Conservation (phyloP, 2,113 vertebrate species). For the Patagioenas fasciata region DNA sequence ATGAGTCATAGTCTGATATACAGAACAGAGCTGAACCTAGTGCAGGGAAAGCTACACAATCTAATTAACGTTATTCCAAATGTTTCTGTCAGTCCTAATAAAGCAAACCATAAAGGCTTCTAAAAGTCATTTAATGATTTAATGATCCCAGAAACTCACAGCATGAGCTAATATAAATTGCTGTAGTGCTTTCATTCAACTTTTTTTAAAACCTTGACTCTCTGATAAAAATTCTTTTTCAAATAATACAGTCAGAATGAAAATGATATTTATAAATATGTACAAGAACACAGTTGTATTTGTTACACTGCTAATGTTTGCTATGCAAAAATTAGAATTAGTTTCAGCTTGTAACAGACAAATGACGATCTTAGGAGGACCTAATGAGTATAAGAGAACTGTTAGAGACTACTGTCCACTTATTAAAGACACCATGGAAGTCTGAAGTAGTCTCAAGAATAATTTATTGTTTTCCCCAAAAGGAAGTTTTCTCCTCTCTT, state of each 20-base stretch:
- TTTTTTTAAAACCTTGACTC: background rate
- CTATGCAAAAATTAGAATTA: background rate
- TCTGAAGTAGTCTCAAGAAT: background rate
- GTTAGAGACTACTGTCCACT: background rate
- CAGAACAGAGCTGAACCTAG: background rate
- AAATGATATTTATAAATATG: background rate
- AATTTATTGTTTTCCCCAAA: background rate
- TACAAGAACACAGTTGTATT: background rate
- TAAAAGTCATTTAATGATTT: conserved; percentile 13
- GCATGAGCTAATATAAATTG: background rate
- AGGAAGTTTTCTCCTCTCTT: background rate
- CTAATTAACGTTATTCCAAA: background rate
- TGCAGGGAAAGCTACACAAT: background rate
- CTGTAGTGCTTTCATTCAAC: background rate
- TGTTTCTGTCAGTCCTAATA: conserved; percentile 10
- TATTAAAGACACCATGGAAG: background rate
- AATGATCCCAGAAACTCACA: background rate
- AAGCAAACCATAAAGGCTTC: background rate
- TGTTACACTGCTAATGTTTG: background rate
- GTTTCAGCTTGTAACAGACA: background rate
- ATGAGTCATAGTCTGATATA: background rate
- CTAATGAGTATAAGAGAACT: background rate
- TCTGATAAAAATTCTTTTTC: background rate
- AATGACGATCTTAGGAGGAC: background rate
- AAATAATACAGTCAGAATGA: background rate